These are phyloP conservation scores for Lampris megalopsis DNA, from an alignment of 2,113 vertebrate genomes.

Conservation along the genomic window DNA sequence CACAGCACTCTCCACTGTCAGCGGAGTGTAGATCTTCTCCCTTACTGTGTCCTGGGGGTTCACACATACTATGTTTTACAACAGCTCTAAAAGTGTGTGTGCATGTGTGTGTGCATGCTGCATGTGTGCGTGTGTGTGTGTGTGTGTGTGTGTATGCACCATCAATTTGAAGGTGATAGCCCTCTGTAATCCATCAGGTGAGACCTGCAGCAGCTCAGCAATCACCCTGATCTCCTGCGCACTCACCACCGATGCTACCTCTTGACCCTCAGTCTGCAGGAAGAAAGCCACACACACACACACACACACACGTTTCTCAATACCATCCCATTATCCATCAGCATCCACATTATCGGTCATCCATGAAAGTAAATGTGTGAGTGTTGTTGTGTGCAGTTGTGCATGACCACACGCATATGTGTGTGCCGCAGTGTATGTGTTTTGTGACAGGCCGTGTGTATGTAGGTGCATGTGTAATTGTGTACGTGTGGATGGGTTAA, in stretches of 20 bases:
- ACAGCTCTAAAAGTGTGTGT: background rate
- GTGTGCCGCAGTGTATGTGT: too few relatives aligned
- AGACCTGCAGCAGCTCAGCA: conserved; percentile 94
- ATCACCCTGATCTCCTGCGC: conserved; percentile 92
- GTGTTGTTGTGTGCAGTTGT: background rate
- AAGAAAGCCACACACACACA: conserved; percentile 9
- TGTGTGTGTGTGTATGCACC: conserved; percentile 76
- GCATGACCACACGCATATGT: background rate
- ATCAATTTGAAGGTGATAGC: conserved; percentile 96
- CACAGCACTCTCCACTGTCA: conserved; percentile 94
- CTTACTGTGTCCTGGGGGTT: conserved; percentile 86
- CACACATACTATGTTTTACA: conserved; percentile 44
- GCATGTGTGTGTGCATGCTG: background rate
- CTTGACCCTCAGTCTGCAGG: conserved; percentile 89
- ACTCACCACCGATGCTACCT: conserved; percentile 90
- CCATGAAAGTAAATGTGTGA: conserved; percentile 26
- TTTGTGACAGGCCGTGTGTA: background rate
- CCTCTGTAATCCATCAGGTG: conserved; percentile 92
- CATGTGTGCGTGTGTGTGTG: background rate
- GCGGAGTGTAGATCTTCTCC: conserved; percentile 95
- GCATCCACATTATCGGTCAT: conserved; percentile 30
- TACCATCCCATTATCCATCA: conserved; percentile 30
- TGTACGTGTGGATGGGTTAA: background rate
- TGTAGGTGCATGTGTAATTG: background rate
- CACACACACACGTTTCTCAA: conserved; percentile 11